Evolutionary conservation across 35 echinoderm and acorn worm species (phyloP), one percentile per base, ranked within the genome.

Genomic region (Acanthaster planci): DNA sequence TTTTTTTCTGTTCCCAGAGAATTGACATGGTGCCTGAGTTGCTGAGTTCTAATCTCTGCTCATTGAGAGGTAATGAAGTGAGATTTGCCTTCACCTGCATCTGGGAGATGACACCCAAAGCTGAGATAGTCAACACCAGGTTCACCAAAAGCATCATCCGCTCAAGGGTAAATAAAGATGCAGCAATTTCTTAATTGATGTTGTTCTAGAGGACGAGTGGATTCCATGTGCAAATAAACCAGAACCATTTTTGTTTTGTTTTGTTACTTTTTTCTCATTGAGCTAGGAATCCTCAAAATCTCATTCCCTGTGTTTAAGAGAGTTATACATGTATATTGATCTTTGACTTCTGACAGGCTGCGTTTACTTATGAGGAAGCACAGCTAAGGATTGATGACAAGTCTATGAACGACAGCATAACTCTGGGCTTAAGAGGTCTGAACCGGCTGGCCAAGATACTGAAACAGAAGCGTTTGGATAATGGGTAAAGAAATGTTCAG

Each of bases 11-110:
- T 37, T 56, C 30, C 42, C 52, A 97, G 95, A 90, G 95, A 38
- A 97, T 97, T 37, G 95, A 97, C 78, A 97, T 97, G 95, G 95
- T 97, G 10, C 95, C 95, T 19, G 95, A 97, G 14, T 54, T 97
- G 3, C 91, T 97, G 26, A 97, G 95, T 81, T 97, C 95, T 32
- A 97, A 97, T 51, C 88, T 97, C 0, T 97, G 95, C 78, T 97
- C 95, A 18, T 77, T 97, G 39, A 78, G 95, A 37, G 91, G 88
- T 29, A 86, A 84, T 17, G 91, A 88, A 42, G 95, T 88, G 37
- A 83, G 95, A 58, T 97, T 97, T 84, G 95, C 95, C 4, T 97
- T 97, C 85, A 93, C 95, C 23, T 86, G 78, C 8, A 58, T 97
- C 17, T 97, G 95, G 95, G 91, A 97, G 77, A 40, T 97, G 82